Evolutionary conservation across 1,140 invertebrate genomes (phyloP), one percentile per base, ranked within the genome.

Genomic region (Drosophila ironensis): DNA sequence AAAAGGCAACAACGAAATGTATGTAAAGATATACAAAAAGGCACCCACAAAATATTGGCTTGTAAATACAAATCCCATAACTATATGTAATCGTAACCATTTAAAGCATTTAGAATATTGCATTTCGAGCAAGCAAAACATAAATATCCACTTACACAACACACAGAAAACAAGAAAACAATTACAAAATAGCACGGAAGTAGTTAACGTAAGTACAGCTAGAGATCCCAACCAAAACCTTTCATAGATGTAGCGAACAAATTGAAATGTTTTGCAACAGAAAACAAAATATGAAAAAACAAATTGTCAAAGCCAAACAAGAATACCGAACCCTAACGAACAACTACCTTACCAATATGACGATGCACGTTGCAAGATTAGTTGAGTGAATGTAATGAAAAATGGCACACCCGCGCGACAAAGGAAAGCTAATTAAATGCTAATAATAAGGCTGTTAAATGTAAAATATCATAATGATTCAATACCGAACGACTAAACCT

Each of bases 371-470:
- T 51, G 77, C 42, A 54, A 57, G 25, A 51, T 77, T 60, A 54
- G 56, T 75, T 76, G 66, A 54, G 61, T 42, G 51, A 56, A 47
- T 27, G 11, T 33, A 33, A 72, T 57, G 66, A 77, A 20, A 22
- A 33, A 33, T 3, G 3, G 2, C 22, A 27, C 56, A 80, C 66
- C 81, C 51, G 57, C 71, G 44, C n/a, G n/a, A n/a, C n/a, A n/a
- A n/a, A n/a, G n/a, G 70, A 45, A 63, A 63, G 75, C 75, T 52
- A 78, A 53, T 45, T 60, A 81, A 81, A 81, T 87, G 82, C 87
- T 87, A 87, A 88, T 87, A 77, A 87, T 89, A 89, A 87, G 82
- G 87, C 87, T 88, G 87, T 89, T 88, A 88, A 86, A 84, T 89
- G 82, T 89, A 89, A 87, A 87, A 86, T 86, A 86, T 80, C 81